Evolutionary conservation across 2,797 vertebrate genomes (phyloP).

Genomic region (Gymnothorax reevesii): DNA sequence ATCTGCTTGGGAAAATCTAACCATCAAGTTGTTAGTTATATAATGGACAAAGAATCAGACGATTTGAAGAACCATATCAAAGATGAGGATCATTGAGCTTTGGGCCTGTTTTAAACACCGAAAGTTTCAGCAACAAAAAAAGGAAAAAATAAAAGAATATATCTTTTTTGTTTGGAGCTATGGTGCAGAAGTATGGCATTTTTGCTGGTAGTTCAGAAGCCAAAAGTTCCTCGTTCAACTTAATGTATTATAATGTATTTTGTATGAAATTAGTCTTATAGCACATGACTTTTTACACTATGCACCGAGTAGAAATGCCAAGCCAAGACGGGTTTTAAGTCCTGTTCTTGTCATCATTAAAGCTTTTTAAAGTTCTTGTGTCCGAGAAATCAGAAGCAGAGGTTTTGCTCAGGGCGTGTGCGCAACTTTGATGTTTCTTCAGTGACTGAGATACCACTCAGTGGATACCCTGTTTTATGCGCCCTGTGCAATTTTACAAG

Average conservation of each 20-base stretch:
- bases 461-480: not conserved
- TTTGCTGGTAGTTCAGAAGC: not conserved
- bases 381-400: not conserved
- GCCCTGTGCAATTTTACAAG: slow-evolving; percentile 9
- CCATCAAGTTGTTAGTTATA: not conserved
- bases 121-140: not conserved
- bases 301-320: not conserved
- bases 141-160: not conserved
- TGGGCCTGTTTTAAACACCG: not conserved
- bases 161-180: not conserved
- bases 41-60: not conserved
- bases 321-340: not conserved
- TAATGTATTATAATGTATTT: not conserved
- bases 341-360: not conserved
- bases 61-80: not conserved
- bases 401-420: not conserved
- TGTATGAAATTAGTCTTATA: not conserved
- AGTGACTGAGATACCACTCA: not conserved
- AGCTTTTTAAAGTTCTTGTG: slow-evolving; percentile 3
- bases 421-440: not conserved
- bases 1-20: too few species aligned
- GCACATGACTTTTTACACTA: not conserved
- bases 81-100: not conserved
- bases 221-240: not conserved
- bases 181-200: not conserved